Conservation (phyloP, 35 echinoderm and acorn worm species). For the Amphiura filiformis region DNA sequence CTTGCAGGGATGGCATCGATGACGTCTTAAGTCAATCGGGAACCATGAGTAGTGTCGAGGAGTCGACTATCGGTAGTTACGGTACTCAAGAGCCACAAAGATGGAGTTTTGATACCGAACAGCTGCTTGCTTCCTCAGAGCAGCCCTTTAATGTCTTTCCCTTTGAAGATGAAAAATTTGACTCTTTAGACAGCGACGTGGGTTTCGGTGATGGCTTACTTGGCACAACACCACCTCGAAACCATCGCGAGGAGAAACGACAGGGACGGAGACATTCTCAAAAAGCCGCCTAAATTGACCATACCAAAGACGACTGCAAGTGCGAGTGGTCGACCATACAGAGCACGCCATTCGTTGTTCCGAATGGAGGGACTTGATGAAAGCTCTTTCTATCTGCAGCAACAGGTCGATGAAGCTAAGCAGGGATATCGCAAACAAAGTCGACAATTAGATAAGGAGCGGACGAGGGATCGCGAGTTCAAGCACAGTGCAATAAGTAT, state of each 20-base stretch:
- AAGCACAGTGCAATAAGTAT: slow-evolving; percentile 38
- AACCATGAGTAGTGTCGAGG: not conserved
- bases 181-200: not conserved
- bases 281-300: slow-evolving; percentile 34
- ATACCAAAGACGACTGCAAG: not conserved
- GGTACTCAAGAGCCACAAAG: not conserved
- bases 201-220: not conserved
- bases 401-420: slow-evolving; percentile 14
- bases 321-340: not conserved
- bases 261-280: not conserved
- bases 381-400: too few species aligned
- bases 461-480: slow-evolving; percentile 45
- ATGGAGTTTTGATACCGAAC: not conserved
- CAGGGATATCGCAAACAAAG: slow-evolving; percentile 42
- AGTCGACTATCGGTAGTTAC: not conserved
- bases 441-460: slow-evolving; percentile 26
- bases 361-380: slow-evolving; percentile 37
- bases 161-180: not conserved
- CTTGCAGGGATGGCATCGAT: not conserved
- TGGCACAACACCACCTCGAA: slow-evolving; percentile 46
- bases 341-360: not conserved
- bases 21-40: not conserved
- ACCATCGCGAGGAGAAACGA: slow-evolving; percentile 35
- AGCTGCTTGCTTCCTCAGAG: not conserved
- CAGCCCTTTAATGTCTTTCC: not conserved